Evolutionary conservation across 2,113 vertebrate genomes (phyloP), one percentile per base, ranked within the genome.

Genomic region (Myocastor coypus): DNA sequence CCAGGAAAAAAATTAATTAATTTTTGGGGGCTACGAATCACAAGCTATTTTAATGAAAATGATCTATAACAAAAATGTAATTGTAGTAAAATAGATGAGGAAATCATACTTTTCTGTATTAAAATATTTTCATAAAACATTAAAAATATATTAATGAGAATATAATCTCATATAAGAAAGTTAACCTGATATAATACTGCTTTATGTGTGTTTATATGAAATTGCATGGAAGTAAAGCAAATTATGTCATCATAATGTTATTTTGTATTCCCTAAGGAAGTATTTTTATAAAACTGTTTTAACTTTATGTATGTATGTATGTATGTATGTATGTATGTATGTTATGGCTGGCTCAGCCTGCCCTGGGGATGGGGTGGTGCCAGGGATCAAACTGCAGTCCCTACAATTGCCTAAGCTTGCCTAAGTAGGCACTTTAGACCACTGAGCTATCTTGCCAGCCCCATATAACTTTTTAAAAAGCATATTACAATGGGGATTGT

Each of bases 11-110:
- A 30, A 57, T 71, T 22, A 9, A 4, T 90, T 90, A 82, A 95
- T 63, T 84, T 83, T 96, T 59, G 96, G 90, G 86, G 91, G 81
- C 71, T 94, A 89, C 19, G 95, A 93, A 37, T 68, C n/a, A 57
- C 42, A 28, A 1, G 55, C 92, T 97, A 94, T 96, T 75, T 94
- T 98, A 92, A 94, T 95, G 92, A 96, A 97, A 97, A 98, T 97
- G 55, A 94, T 97, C 83, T 34, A 97, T 95, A 89, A 87, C 85
- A 93, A 96, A 95, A 97, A 6, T 83, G 16, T 46, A 87, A 94
- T 91, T 20, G 0, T 2, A 87, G 91, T 80, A 96, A 96, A 98
- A 97, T 46, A 95, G 83, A 92, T 96, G 83, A 94, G 46, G 64
- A 94, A 91, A 73, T 86, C 86, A 7, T 64, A 13, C 78, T 94